Percentiles rank a stretch among this genome's conserved stretches.
These are phyloP conservation scores for Chloropsis hardwickii DNA, from an alignment of 2,113 vertebrate species.

Conservation along the genomic window DNA sequence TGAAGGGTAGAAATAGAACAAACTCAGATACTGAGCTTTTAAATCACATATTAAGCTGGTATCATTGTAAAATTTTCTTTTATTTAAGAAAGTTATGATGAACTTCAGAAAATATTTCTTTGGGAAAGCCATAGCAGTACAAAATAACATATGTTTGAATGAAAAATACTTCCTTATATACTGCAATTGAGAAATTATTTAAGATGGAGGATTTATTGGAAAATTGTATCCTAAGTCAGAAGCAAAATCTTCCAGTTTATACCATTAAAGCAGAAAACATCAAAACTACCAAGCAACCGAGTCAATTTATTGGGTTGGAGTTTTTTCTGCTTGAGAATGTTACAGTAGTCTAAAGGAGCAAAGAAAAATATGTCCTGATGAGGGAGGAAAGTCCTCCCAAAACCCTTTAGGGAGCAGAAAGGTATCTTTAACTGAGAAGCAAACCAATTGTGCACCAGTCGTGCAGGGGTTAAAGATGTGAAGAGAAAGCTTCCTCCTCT, in stretches of 20 bases:
- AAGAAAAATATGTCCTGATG: neutral
- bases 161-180: neutral
- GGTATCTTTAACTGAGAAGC: neutral
- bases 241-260: neutral
- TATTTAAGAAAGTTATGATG: neutral
- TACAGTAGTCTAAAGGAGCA: neutral
- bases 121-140: neutral
- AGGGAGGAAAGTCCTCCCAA: neutral
- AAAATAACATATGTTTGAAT: neutral
- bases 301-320: rapidly evolving
- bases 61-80: neutral
- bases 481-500: neutral
- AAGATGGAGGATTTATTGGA: neutral
- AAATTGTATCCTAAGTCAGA: neutral
- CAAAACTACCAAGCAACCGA: neutral
- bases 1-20: neutral
- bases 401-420: neutral
- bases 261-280: neutral
- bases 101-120: neutral
- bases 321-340: neutral
- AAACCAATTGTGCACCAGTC: neutral
- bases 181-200: neutral
- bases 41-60: neutral
- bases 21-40: neutral
- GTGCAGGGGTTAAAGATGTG: neutral